These are phyloP conservation scores for Cherax quadricarinatus DNA, from an alignment of 1,140 invertebrate genomes.

Conservation along the genomic window DNA sequence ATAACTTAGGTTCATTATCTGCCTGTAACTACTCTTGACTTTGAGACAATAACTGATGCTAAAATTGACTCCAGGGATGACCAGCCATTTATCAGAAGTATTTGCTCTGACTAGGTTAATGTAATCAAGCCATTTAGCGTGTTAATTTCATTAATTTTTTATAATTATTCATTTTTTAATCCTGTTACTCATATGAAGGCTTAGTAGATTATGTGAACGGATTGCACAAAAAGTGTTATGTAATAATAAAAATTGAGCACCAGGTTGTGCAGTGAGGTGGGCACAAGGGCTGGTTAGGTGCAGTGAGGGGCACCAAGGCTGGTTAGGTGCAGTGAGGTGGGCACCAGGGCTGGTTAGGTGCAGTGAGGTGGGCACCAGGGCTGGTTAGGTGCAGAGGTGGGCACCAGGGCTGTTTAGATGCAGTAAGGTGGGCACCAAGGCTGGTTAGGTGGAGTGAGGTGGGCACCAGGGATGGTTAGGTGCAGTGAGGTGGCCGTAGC, in stretches of 20 bases:
- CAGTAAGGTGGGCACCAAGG: slow-evolving; percentile 2
- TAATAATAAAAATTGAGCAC: background rate
- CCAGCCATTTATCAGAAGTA: too few species aligned
- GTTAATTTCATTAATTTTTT: too few species aligned
- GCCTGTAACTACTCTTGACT: too few species aligned
- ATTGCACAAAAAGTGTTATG: background rate
- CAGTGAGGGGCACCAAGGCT: background rate
- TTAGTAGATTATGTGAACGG: background rate
- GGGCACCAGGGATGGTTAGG: slow-evolving; percentile 17
- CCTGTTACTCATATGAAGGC: too few species aligned
- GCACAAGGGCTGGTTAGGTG: slow-evolving; percentile 11
- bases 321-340: slow-evolving; percentile 6
- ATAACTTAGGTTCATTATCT: too few species aligned
- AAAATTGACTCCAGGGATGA: too few species aligned
- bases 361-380: background rate
- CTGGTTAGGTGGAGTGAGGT: background rate
- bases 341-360: slow-evolving; percentile 15
- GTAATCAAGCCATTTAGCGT: too few species aligned
- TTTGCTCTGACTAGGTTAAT: too few species aligned
- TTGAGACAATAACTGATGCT: too few species aligned
- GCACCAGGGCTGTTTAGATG: slow-evolving; percentile 11
- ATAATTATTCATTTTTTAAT: too few species aligned
- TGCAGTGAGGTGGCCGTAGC: slow-evolving; percentile 47
- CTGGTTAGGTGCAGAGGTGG: background rate
- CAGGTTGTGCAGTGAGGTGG: slow-evolving; percentile 8